A percentile compares a stretch with the other conserved stretches of the same genome.
phyloP scores from a whole-genome alignment of 2,113 vertebrate species.

The Oryzias woworae region DNA sequence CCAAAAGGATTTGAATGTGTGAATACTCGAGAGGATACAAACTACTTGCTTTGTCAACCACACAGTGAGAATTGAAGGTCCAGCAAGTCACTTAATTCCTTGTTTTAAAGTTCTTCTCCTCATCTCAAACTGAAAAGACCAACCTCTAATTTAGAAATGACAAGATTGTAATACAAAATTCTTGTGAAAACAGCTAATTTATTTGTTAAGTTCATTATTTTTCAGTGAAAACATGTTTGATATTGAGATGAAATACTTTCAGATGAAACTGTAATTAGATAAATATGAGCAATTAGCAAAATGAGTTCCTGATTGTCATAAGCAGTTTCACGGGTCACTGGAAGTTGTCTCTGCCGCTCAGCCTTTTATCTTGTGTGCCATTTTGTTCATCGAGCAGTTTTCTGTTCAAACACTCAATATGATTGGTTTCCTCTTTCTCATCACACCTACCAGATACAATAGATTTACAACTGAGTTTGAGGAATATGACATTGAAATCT shows the following conservation, averaged over 20 bases:
- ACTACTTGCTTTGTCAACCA: conserved; percentile 1
- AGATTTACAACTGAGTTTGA: neutral
- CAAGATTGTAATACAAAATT: too few relatives aligned
- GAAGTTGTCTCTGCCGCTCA: conserved; percentile 20
- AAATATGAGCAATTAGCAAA: conserved; percentile 76
- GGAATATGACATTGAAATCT: too few relatives aligned
- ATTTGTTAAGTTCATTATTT: conserved; percentile 6
- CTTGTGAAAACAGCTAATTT: too few relatives aligned
- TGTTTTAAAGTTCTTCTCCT: conserved; percentile 25
- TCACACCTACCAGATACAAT: neutral
- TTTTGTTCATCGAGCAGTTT: conserved; percentile 32
- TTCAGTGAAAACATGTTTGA: conserved; percentile 3
- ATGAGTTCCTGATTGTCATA: conserved; percentile 66
- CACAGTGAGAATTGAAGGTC: conserved; percentile 11
- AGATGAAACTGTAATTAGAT: conserved; percentile 67
- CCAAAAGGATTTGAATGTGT: conserved; percentile 19
- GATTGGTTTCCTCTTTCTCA: neutral
- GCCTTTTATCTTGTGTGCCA: conserved; percentile 31
- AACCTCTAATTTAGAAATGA: neutral
- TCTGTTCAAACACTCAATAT: conserved; percentile 12
- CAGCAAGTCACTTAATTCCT: conserved; percentile 20
- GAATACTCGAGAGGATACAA: conserved; percentile 4
- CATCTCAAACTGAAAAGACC: conserved; percentile 23
- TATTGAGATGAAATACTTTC: conserved; percentile 34
- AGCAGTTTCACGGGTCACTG: conserved; percentile 60